Evolutionary conservation across 2,888 invertebrate genomes (phyloP).

Genomic region (Tetragnatha montana): DNA sequence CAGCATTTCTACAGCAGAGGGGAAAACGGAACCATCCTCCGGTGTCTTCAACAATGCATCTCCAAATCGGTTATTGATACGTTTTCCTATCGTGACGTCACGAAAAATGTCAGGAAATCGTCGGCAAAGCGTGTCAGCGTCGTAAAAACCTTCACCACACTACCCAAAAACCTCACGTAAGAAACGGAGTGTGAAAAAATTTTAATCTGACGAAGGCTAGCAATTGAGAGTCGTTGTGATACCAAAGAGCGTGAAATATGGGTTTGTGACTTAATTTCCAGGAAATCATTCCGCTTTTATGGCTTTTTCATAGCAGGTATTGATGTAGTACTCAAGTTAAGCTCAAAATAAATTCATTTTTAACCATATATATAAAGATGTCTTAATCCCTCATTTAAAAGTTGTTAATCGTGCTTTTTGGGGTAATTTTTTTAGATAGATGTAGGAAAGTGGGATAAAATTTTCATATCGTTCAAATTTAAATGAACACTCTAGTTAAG

Average conservation of each 20-base stretch:
- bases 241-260: neutral
- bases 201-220: conserved; percentile 21
- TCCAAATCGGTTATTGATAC: conserved; percentile 33
- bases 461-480: no score
- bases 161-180: neutral
- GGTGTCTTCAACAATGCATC: conserved; percentile 24
- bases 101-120: conserved; percentile 25
- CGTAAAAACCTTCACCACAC: conserved; percentile 17
- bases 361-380: no score
- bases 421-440: no score
- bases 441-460: no score
- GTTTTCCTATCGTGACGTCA: conserved; percentile 42
- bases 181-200: conserved; percentile 54
- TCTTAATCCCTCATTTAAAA: no score
- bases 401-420: no score
- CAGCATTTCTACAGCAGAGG: conserved; percentile 11
- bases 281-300: neutral
- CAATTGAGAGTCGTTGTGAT: neutral
- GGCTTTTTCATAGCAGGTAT: no score
- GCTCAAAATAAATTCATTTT: no score
- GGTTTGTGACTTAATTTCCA: neutral
- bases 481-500: no score
- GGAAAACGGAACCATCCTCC: conserved; percentile 21
- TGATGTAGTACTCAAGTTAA: no score
- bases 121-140: conserved; percentile 23